Percentiles rank a stretch among this genome's conserved stretches.
Conservation (phyloP, 2,113 vertebrate genomes). For the Hystrix brachyura region DNA sequence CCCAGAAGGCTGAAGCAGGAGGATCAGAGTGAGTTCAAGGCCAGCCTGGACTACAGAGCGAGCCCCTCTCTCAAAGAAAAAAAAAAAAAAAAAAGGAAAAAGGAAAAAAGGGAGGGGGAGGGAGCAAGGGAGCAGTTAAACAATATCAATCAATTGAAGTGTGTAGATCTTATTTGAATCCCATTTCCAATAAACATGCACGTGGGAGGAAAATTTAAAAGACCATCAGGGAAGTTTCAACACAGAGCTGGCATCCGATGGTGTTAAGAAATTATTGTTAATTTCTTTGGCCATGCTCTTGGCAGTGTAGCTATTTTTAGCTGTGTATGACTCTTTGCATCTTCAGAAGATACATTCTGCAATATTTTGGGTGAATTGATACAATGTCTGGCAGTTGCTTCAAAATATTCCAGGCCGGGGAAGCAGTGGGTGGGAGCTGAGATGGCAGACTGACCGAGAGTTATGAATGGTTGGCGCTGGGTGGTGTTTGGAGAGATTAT, state of each 20-base stretch:
- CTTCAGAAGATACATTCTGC: conserved; percentile 45
- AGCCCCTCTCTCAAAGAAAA: background rate
- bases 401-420: conserved; percentile 5
- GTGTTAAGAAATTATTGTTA: background rate
- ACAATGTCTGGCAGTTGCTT: conserved; percentile 11
- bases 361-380: conserved; percentile 26
- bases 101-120: background rate
- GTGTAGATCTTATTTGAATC: background rate
- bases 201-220: background rate
- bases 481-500: background rate
- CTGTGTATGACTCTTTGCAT: background rate
- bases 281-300: background rate
- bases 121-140: rapidly evolving
- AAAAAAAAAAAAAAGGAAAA: background rate
- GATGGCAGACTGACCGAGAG: background rate
- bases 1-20: background rate
- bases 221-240: background rate
- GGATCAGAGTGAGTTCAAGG: background rate
- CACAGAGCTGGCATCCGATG: background rate
- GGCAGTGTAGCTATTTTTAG: background rate
- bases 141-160: background rate
- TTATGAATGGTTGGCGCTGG: background rate
- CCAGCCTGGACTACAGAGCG: background rate
- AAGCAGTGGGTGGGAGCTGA: background rate
- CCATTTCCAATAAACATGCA: background rate